These are phyloP conservation scores for Caenorhabditis tropicalis DNA, from an alignment of 1,140 invertebrate species.

Conservation along the genomic window DNA sequence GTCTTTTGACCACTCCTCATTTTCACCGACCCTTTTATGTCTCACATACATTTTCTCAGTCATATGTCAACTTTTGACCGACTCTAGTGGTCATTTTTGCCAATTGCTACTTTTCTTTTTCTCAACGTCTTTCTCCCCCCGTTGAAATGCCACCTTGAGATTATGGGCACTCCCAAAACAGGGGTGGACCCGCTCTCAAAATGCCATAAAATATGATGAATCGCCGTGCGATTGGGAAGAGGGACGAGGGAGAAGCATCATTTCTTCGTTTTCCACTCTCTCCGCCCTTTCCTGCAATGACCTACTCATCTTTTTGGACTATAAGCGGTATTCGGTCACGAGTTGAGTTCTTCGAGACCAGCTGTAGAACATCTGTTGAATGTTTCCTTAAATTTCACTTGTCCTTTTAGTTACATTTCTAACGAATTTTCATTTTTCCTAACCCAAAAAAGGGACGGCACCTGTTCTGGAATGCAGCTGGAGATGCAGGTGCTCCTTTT, in stretches of 20 bases:
- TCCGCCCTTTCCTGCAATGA: neutral
- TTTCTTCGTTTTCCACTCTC: neutral
- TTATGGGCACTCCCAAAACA: slow-evolving; percentile 18
- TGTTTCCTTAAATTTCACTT: neutral
- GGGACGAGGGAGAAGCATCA: neutral
- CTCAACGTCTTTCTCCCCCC: neutral
- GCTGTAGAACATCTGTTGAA: neutral
- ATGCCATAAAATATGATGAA: slow-evolving; percentile 44
- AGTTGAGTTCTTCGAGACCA: too few relatives aligned
- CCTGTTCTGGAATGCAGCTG: slow-evolving; percentile 29
- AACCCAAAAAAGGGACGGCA: neutral
- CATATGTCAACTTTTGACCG: slow-evolving; percentile 4
- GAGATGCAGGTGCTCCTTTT: neutral
- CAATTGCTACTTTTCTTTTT: neutral
- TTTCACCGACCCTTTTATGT: slow-evolving; percentile 6
- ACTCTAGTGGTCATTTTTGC: slow-evolving; percentile 6
- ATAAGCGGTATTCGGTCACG: too few relatives aligned
- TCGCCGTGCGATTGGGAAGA: neutral
- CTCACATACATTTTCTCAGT: slow-evolving; percentile 26
- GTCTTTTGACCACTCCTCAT: neutral
- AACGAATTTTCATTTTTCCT: neutral
- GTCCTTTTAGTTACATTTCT: neutral
- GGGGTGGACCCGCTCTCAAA: neutral
- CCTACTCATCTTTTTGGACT: neutral
- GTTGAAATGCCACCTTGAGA: slow-evolving; percentile 36